These are phyloP conservation scores for Epinephelus moara DNA, from an alignment of 2,113 vertebrate species.

Conservation along the genomic window DNA sequence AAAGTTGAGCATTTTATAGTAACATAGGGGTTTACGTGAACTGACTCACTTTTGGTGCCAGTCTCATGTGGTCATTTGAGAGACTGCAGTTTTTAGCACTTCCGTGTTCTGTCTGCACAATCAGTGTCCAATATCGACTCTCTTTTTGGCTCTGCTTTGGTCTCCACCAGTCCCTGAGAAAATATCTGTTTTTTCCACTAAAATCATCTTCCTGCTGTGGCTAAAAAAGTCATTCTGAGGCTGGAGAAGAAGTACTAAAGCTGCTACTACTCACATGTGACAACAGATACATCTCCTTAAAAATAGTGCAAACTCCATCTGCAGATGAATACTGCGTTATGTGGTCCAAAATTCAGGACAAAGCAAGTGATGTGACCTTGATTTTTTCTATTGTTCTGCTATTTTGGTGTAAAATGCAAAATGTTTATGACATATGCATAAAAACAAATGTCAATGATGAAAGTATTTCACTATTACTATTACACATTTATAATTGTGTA, in stretches of 20 bases:
- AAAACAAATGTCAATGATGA: background rate
- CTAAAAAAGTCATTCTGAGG: background rate
- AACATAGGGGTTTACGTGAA: too few species aligned
- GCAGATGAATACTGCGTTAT: background rate
- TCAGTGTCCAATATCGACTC: too few species aligned
- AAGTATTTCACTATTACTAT: background rate
- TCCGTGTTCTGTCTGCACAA: too few species aligned
- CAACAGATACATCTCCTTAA: background rate
- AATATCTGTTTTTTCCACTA: background rate
- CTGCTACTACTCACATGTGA: background rate
- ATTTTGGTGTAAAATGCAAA: too few species aligned
- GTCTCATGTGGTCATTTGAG: too few species aligned
- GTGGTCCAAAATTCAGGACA: background rate
- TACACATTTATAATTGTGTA: background rate
- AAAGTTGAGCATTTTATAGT: too few species aligned
- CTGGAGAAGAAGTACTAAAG: background rate
- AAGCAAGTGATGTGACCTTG: background rate
- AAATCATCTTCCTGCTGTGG: background rate
- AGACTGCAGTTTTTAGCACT: too few species aligned
- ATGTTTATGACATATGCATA: too few species aligned
- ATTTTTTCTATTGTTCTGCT: background rate
- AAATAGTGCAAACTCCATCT: background rate
- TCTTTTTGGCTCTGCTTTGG: background rate
- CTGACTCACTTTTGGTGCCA: too few species aligned
- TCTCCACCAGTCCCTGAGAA: background rate